These are phyloP conservation scores for Arothron firmamentum DNA, from an alignment of 2,113 vertebrate genomes.

Conservation along the genomic window DNA sequence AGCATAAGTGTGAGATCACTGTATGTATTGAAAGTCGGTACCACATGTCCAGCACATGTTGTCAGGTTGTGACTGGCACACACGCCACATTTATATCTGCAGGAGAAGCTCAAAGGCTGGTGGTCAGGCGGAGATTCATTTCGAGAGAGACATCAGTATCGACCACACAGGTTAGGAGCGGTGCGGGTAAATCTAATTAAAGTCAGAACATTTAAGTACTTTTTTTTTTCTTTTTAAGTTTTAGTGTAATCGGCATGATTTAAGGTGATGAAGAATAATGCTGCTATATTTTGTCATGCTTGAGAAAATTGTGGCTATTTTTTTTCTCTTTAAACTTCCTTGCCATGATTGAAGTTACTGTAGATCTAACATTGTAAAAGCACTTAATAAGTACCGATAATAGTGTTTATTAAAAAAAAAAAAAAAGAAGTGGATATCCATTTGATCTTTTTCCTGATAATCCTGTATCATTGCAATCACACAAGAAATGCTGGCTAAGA, in stretches of 20 bases:
- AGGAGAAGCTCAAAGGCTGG: slow-evolving; percentile 30
- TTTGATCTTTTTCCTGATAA: too few species aligned
- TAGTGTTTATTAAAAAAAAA: too few species aligned
- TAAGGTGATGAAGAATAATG: too few species aligned
- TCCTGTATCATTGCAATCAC: too few species aligned
- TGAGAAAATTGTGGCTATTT: too few species aligned
- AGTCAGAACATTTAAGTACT: not conserved
- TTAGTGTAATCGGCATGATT: not conserved
- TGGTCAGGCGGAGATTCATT: slow-evolving; percentile 17
- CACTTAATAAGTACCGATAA: too few species aligned
- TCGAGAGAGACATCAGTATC: slow-evolving; percentile 6
- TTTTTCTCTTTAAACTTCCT: too few species aligned
- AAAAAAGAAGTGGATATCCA: too few species aligned
- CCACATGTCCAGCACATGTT: slow-evolving; percentile 62
- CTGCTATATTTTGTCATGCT: too few species aligned
- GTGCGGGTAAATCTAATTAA: not conserved
- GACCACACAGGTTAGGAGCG: slow-evolving; percentile 21
- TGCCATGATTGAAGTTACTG: too few species aligned
- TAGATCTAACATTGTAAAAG: too few species aligned
- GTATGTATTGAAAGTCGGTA: slow-evolving; percentile 29
- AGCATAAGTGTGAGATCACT: slow-evolving; percentile 44
- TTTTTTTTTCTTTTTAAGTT: not conserved
- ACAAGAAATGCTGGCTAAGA: too few species aligned
- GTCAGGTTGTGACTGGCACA: slow-evolving; percentile 51
- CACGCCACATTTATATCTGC: slow-evolving; percentile 33